Evolutionary conservation across 2,888 invertebrate species (phyloP), one percentile per base, ranked within the genome.

Genomic region (Lasius platythorax): DNA sequence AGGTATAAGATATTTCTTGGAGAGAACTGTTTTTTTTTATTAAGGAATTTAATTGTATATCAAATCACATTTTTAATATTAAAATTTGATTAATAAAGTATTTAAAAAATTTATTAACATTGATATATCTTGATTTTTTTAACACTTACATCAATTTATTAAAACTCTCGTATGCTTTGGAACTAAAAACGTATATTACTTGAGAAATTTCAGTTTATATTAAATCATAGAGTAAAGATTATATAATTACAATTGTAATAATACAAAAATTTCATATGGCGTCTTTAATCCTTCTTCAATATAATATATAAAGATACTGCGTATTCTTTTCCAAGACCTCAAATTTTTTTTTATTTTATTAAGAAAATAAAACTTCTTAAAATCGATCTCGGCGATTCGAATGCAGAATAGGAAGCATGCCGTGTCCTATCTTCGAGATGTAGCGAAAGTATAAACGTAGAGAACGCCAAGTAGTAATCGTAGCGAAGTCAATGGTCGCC

Each of bases 401-500:
- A 82, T 63, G 76, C 40, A 83, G 67, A 40, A 8, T 9, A 53
- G 84, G 61, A 67, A 84, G 72, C 84, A 82, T 40, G 56, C 33
- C 82, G 81, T 87, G 56, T 73, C 84, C 83, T 87, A 87, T 89
- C 85, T 87, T 87, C 73, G 82, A 84, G 84, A 63, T 66, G 82
- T 91, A 91, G 90, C 82, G 63, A 87, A 73, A 88, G 82, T 85
- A 75, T 85, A 84, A 58, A 84, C 28, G 87, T 90, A 89, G 85
- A 63, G 33, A 73, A 64, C 81, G 67, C 63, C 64, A 64, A 79
- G 61, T 89, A 88, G 86, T 75, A 68, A 28, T 89, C 30, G 81
- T 89, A 89, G 89, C 18, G 61, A 82, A 87, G 53, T 89, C 74
- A 66, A 84, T 82, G 79, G 56, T 72, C n/a, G 70, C 72, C n/a